Conservation (phyloP, 2,888 invertebrate species). For the Cheiracanthium punctorium region DNA sequence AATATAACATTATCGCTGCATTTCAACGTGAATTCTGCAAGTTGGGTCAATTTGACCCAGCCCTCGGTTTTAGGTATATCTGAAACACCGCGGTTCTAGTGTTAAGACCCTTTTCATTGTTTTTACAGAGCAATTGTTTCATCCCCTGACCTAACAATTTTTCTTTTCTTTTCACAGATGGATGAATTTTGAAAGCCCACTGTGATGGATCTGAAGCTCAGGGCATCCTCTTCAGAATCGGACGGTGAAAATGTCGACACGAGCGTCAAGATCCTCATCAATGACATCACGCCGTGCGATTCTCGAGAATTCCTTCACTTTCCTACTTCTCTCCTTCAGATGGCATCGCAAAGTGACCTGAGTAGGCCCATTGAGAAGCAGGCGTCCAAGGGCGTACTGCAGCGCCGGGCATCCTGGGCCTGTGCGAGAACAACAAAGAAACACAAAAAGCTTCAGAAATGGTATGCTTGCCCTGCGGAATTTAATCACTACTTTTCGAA, state of each 20-base stretch:
- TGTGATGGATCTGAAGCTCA: slow-evolving; percentile 37
- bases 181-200: neutral
- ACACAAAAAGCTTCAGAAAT: slow-evolving; percentile 26
- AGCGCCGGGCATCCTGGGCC: slow-evolving; percentile 40
- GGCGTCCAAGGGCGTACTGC: slow-evolving; percentile 26
- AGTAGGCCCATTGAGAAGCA: neutral
- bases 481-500: too few species aligned
- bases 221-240: slow-evolving; percentile 45
- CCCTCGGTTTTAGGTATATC: too few species aligned
- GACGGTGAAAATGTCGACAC: slow-evolving; percentile 50
- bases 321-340: slow-evolving; percentile 4
- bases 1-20: too few species aligned
- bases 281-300: slow-evolving; percentile 71
- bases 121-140: too few species aligned
- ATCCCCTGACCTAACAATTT: too few species aligned
- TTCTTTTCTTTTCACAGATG: slow-evolving; percentile 23
- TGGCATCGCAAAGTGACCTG: neutral
- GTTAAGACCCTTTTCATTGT: too few species aligned
- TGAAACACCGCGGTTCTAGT: too few species aligned
- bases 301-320: slow-evolving; percentile 70
- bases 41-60: too few species aligned
- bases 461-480: too few species aligned
- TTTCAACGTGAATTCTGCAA: too few species aligned
- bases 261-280: slow-evolving; percentile 71
- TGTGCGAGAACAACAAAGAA: slow-evolving; percentile 6